These are phyloP conservation scores for Drosophila pegasa DNA, from an alignment of 2,888 invertebrate genomes.

Conservation along the genomic window DNA sequence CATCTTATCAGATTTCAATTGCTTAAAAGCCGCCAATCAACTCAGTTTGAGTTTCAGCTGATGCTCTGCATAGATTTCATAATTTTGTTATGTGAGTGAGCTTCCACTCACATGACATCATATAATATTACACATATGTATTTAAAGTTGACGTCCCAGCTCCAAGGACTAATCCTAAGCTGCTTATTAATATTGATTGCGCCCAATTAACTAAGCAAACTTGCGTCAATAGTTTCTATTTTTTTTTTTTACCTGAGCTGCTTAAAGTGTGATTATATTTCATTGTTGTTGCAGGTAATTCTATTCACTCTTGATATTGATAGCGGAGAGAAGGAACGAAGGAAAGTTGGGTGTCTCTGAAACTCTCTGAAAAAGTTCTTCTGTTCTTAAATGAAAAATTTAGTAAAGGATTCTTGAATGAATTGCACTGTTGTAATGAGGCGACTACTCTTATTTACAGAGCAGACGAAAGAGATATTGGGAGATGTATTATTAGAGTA, in stretches of 20 bases:
- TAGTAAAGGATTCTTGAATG: neutral
- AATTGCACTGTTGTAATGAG: neutral
- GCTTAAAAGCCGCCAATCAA: neutral
- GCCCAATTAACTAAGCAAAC: slow-evolving; percentile 1
- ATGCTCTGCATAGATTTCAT: too few species aligned
- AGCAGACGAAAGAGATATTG: neutral
- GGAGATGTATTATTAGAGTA: neutral
- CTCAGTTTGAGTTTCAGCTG: neutral
- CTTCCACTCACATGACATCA: neutral
- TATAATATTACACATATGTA: neutral
- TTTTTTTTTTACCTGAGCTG: neutral
- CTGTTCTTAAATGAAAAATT: neutral
- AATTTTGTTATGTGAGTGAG: too few species aligned
- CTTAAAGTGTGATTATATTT: slow-evolving; percentile 3
- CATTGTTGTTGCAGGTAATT: neutral
- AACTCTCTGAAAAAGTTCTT: neutral
- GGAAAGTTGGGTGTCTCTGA: neutral
- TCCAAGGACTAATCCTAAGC: slow-evolving; percentile 7
- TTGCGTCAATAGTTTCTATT: slow-evolving; percentile 3
- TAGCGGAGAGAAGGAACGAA: neutral
- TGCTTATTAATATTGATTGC: slow-evolving; percentile 12
- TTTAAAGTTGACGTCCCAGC: neutral
- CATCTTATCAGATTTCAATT: neutral
- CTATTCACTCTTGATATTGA: neutral
- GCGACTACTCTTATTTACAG: neutral